These are phyloP conservation scores for Meloidogyne chitwoodi DNA, from an alignment of 1,140 invertebrate genomes.

Conservation along the genomic window DNA sequence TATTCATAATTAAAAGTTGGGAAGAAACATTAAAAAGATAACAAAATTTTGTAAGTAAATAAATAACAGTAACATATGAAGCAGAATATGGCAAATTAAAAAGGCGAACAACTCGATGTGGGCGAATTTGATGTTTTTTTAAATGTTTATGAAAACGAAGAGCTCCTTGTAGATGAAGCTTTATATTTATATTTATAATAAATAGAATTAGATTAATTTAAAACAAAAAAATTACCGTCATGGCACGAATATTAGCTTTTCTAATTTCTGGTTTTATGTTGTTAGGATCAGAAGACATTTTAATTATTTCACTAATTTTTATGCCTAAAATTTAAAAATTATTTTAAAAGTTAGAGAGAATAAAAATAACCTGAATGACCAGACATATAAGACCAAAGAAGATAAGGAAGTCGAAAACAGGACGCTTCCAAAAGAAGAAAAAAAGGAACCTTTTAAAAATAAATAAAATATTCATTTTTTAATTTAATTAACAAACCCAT, in stretches of 20 bases:
- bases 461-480: background rate
- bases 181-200: no score
- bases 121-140: slow-evolving; percentile 39
- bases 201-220: no score
- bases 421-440: slow-evolving; percentile 59
- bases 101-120: slow-evolving; percentile 39
- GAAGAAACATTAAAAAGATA: slow-evolving; percentile 31
- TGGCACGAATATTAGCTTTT: slow-evolving; percentile 33
- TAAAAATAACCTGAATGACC: slow-evolving; percentile 36
- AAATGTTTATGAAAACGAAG: slow-evolving; percentile 48
- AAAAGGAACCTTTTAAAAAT: slow-evolving; percentile 32
- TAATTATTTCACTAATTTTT: slow-evolving; percentile 38
- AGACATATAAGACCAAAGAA: slow-evolving; percentile 58
- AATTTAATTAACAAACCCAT: slow-evolving; percentile 49
- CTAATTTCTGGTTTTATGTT: slow-evolving; percentile 53
- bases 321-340: slow-evolving; percentile 27
- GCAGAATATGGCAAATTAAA: slow-evolving; percentile 51
- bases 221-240: slow-evolving; percentile 42
- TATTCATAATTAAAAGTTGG: slow-evolving; percentile 41
- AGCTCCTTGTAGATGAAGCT: slow-evolving; percentile 28
- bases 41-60: slow-evolving; percentile 47
- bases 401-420: slow-evolving; percentile 59
- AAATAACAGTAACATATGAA: slow-evolving; percentile 49
- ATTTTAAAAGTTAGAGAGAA: background rate
- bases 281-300: slow-evolving; percentile 46